Conservation (phyloP, 2,888 invertebrate genomes). For the Abrostola tripartita region DNA sequence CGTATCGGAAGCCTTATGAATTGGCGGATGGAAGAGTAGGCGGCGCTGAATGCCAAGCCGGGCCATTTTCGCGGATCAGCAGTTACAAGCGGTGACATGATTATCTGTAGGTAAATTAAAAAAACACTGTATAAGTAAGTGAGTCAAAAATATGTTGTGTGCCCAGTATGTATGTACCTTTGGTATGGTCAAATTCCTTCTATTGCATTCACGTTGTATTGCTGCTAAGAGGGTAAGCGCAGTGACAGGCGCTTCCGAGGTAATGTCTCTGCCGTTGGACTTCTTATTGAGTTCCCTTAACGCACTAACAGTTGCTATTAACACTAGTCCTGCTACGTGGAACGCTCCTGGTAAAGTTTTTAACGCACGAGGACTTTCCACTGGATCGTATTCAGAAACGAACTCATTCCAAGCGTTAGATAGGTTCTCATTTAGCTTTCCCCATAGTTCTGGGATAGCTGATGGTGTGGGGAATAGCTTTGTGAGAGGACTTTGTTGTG, state of each 20-base stretch:
- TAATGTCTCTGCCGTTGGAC: constrained; percentile 66
- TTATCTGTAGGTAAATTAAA: constrained; percentile 67
- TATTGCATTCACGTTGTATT: constrained; percentile 76
- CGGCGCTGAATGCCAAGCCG: constrained; percentile 62
- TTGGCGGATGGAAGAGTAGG: constrained; percentile 61
- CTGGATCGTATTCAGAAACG: constrained; percentile 92
- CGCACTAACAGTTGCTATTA: constrained; percentile 90
- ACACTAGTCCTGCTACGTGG: constrained; percentile 89
- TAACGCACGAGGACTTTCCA: constrained; percentile 91
- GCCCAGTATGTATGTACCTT: constrained; percentile 73
- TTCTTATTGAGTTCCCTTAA: constrained; percentile 89
- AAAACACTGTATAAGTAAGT: background rate
- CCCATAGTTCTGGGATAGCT: constrained; percentile 90
- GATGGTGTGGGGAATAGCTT: constrained; percentile 89
- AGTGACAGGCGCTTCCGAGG: constrained; percentile 78
- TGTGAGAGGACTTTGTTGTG: constrained; percentile 81
- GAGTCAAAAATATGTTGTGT: background rate
- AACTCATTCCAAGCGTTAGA: constrained; percentile 94
- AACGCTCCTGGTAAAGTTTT: constrained; percentile 89
- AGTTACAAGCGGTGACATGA: constrained; percentile 80
- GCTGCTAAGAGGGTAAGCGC: constrained; percentile 80
- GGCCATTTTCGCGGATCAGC: constrained; percentile 84
- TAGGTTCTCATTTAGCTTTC: constrained; percentile 90
- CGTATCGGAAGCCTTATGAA: constrained; percentile 72
- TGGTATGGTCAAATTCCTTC: constrained; percentile 77